Conservation (phyloP, 2,888 invertebrate genomes). For the Fabriciana adippe region DNA sequence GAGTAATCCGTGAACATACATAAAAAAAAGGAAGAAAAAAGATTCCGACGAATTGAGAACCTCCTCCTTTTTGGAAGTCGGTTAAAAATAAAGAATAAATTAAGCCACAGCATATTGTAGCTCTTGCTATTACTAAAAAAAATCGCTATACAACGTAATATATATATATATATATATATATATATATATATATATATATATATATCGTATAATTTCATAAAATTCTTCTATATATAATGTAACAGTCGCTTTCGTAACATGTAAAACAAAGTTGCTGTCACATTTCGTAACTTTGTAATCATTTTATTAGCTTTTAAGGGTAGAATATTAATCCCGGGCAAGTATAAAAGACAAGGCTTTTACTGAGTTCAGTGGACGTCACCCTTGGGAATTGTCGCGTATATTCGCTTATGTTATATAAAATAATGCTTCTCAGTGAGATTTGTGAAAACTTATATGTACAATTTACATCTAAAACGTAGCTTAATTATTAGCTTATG, state of each 20-base stretch:
- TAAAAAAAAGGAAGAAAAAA: no score
- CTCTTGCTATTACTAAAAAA: no score
- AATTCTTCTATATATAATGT: background rate
- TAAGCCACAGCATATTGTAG: no score
- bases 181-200: background rate
- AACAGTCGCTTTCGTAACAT: background rate
- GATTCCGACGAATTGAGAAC: no score
- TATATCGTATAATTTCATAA: background rate
- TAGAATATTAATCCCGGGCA: slow-evolving; percentile 41
- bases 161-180: no score
- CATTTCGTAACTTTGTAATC: slow-evolving; percentile 36
- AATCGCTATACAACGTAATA: no score
- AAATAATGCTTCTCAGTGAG: slow-evolving; percentile 17
- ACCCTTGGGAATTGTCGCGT: slow-evolving; percentile 38
- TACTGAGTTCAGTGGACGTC: slow-evolving; percentile 42
- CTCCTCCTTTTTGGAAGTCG: no score
- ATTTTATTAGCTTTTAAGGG: slow-evolving; percentile 40
- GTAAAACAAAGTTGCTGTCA: slow-evolving; percentile 24
- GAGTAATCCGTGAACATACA: no score
- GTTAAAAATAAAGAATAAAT: no score
- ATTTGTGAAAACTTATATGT: background rate
- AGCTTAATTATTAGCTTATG: background rate
- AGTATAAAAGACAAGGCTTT: slow-evolving; percentile 47
- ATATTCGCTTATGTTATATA: slow-evolving; percentile 27
- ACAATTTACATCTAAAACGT: background rate